Evolutionary conservation across 2,888 invertebrate genomes (phyloP), one percentile per base, ranked within the genome.

Genomic region (Pollenia amentaria): DNA sequence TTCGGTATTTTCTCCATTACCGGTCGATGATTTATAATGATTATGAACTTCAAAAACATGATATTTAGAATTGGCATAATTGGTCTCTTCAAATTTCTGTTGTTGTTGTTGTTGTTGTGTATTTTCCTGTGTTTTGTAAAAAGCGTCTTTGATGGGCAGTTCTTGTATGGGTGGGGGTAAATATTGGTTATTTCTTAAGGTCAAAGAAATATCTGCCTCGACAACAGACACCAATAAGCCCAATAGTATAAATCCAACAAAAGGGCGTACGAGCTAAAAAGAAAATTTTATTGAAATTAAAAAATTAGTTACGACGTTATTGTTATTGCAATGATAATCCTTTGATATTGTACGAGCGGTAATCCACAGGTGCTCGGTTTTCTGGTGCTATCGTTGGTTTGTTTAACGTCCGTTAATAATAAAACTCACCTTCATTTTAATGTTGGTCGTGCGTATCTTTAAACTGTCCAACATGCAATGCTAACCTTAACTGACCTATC

Each of bases 381-480:
- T 48, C 3, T 12, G 11, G 2, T 0, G 64, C 51, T 57, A 10
- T 11, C 67, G 3, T 78, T 84, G 1, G 1, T 46, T 42, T 55
- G 29, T 14, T 10, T 8, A 21, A 48, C 11, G 29, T 12, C 55
- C n/a, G 14, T 12, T 6, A 51, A 60, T 8, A 12, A 3, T 57
- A 11, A 9, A 12, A 89, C 92, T 91, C 89, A 93, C 93, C 90
- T 90, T 91, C 92, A 93, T 93, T 81, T 89, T 91, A 83, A 89
- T 88, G 92, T 90, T 90, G 90, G 91, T 90, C 89, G 90, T 90
- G 90, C 89, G 89, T 90, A 88, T 88, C 88, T 90, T 89, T 90
- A 90, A 89, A 90, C 88, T 89, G 89, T 91, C 91, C 90, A 93
- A 92, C 89, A 90, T 90, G 88, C 89, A 92, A 92, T 92, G 92